Evolutionary conservation across 2,797 vertebrate genomes (phyloP).

Genomic region (Manis pentadactyla): DNA sequence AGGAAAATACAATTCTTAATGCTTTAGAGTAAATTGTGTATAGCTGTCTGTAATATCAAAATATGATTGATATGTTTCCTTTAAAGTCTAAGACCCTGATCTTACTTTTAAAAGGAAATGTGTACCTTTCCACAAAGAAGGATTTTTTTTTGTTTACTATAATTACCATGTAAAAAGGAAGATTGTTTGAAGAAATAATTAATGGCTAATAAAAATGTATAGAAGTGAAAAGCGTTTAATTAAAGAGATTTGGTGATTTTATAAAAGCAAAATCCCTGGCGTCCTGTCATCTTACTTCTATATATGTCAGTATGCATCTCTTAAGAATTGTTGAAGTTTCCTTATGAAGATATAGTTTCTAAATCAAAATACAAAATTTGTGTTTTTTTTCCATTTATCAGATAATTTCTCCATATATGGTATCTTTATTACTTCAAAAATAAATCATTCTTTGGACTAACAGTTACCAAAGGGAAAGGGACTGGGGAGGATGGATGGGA

Average conservation of each 20-base stretch:
- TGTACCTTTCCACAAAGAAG: not conserved
- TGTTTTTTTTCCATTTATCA: not conserved
- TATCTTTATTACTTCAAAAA: not conserved
- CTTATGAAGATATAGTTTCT: not conserved
- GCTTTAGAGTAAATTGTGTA: not conserved
- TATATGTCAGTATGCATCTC: not conserved
- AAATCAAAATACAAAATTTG: not conserved
- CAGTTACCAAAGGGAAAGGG: too few species aligned
- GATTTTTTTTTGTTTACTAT: not conserved
- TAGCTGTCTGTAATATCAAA: not conserved
- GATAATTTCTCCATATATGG: not conserved
- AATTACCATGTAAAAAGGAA: constrained; percentile 19
- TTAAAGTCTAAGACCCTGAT: not conserved
- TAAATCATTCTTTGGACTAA: not conserved
- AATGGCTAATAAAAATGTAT: not conserved
- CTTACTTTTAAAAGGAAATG: constrained; percentile 30
- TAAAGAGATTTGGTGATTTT: not conserved
- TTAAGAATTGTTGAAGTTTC: not conserved
- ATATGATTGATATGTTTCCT: not conserved
- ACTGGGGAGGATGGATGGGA: too few species aligned
- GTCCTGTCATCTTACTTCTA: not conserved
- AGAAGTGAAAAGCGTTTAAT: not conserved
- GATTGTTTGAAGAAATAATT: constrained; percentile 10
- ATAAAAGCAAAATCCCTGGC: not conserved
- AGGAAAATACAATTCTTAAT: constrained; percentile 29